Conservation (phyloP, 2,888 invertebrate species). For the Nasonia oneida region DNA sequence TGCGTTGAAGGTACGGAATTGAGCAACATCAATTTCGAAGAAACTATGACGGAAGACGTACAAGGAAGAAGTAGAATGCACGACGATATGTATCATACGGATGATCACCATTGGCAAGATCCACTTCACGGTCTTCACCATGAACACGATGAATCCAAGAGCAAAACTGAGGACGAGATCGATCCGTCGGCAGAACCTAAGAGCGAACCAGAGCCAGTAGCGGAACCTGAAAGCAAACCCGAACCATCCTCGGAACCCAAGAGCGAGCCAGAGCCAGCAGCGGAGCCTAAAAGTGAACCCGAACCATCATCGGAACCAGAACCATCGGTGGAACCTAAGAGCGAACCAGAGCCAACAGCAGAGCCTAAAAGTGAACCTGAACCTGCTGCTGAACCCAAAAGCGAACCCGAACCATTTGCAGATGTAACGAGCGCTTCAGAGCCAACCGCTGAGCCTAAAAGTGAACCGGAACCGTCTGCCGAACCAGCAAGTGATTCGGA, state of each 20-base stretch:
- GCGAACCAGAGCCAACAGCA: constrained; percentile 62
- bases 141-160: constrained; percentile 65
- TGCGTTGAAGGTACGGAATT: constrained; percentile 76
- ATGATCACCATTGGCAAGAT: constrained; percentile 66
- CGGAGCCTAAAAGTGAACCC: constrained; percentile 66
- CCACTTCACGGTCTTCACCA: constrained; percentile 59
- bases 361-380: constrained; percentile 65
- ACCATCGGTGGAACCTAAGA: constrained; percentile 67
- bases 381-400: constrained; percentile 63
- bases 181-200: constrained; percentile 63
- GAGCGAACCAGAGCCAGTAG: constrained; percentile 62
- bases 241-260: constrained; percentile 67
- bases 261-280: constrained; percentile 66
- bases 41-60: constrained; percentile 67
- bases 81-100: constrained; percentile 65
- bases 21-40: constrained; percentile 70
- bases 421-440: constrained; percentile 63
- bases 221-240: constrained; percentile 67
- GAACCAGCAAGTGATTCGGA: constrained; percentile 62
- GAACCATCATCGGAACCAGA: constrained; percentile 65
- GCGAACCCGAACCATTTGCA: constrained; percentile 67
- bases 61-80: constrained; percentile 74
- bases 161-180: constrained; percentile 66
- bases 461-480: constrained; percentile 64
- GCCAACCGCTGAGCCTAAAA: constrained; percentile 64